Base-by-base conservation (phyloP, 2,113 vertebrate genomes). In the Climacteris rufus region DNA sequence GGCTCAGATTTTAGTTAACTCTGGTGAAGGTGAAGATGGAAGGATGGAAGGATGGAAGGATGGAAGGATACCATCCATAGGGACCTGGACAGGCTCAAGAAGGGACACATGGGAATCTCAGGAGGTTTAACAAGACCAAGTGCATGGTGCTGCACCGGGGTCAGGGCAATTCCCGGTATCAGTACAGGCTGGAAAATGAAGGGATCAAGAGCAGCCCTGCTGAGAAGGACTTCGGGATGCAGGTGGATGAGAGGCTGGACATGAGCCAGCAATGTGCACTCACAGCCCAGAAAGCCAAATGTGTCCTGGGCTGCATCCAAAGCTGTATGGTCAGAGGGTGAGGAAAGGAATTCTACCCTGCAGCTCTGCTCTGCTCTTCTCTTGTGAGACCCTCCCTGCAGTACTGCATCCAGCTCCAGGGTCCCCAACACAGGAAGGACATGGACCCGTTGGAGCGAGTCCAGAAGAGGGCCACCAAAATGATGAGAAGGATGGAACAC, bases 261-360 rank as follows among this genome's bases (percentile, higher is more conserved):
- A 68, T 0, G 3, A 68, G 15, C 33, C 39, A 53, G 39, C 39
- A 7, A n/a, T 18, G 45, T 31, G 45, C 4, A 28, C 11, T 52
- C 9, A 4, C 40, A 66, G 44, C 44, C 7, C 37, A 60, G 53
- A 66, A 39, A 16, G 33, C 28, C 28, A 60, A 1, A 3, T 30
- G 39, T 45, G 4, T 10, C 53, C 60, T n/a, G 13, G 60, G 45
- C 28, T 66, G 45, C 28, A 68, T 24, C 39, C 63, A 60, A 30
- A 68, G n/a, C n/a, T 60, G 16, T 0, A 0, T 18, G 53, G 19
- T 1, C 47, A 35, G 61, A 30, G 20, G 39, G 4, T 1, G 3
- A 54, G 5, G 30, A 24, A 53, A n/a, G 16, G 30, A 8, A 11
- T 68, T 76, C 70, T 47, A 9, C 6, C 21, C 17, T n/a, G n/a